phyloP scores from a whole-genome alignment of 2,113 vertebrate species.

The Corydoras sp. region DNA sequence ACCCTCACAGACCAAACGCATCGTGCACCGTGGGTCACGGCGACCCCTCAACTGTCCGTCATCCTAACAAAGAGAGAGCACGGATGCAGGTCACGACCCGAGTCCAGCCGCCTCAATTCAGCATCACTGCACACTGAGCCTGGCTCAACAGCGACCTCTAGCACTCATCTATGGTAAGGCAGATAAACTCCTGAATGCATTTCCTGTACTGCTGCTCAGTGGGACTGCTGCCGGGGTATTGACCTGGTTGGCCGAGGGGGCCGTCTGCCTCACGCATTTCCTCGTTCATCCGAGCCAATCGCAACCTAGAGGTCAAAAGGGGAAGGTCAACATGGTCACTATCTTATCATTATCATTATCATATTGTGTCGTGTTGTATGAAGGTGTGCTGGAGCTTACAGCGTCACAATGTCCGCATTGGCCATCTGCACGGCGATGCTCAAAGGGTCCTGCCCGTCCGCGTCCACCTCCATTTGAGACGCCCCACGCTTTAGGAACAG shows the following conservation, averaged over 20 bases:
- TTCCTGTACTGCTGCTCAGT: slow-evolving; percentile 96
- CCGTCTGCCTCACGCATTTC: slow-evolving; percentile 96
- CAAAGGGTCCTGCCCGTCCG: slow-evolving; percentile 87
- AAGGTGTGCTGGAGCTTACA: slow-evolving; percentile 68
- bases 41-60: too few relatives aligned
- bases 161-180: slow-evolving; percentile 73
- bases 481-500: slow-evolving; percentile 96
- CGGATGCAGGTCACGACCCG: neutral
- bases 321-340: neutral
- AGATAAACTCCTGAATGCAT: slow-evolving; percentile 97
- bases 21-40: neutral
- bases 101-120: neutral
- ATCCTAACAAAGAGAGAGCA: too few relatives aligned
- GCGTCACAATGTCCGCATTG: slow-evolving; percentile 94
- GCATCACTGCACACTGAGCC: neutral
- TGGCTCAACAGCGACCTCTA: slow-evolving; percentile 48
- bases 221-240: slow-evolving; percentile 87
- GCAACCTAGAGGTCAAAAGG: slow-evolving; percentile 70
- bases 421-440: slow-evolving; percentile 92
- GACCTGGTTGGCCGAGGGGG: slow-evolving; percentile 94
- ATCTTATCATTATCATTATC: neutral
- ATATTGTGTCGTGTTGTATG: neutral
- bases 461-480: slow-evolving; percentile 87
- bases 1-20: neutral
- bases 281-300: slow-evolving; percentile 96